These are phyloP conservation scores for Taenaris catops DNA, from an alignment of 2,888 invertebrate genomes.

Conservation along the genomic window DNA sequence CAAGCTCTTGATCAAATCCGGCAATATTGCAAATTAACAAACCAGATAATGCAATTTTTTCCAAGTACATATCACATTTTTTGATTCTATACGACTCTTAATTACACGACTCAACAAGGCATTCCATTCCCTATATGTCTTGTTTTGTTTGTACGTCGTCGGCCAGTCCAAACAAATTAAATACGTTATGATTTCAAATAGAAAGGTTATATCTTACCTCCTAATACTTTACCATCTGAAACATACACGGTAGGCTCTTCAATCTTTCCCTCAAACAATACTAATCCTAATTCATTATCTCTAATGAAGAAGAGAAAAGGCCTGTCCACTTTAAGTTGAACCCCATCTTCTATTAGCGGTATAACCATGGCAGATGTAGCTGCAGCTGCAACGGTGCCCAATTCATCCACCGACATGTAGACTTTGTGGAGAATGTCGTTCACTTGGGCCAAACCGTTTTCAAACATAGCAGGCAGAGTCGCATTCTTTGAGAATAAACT, in stretches of 20 bases:
- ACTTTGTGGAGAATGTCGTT: constrained; percentile 82
- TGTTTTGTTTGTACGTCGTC: too few species aligned
- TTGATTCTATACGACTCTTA: too few species aligned
- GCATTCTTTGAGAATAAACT: constrained; percentile 77
- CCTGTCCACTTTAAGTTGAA: constrained; percentile 75
- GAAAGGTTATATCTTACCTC: constrained; percentile 15
- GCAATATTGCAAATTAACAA: too few species aligned
- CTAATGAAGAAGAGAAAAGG: constrained; percentile 84
- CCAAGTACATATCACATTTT: too few species aligned
- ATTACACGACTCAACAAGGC: too few species aligned
- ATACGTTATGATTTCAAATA: too few species aligned
- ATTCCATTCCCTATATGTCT: too few species aligned
- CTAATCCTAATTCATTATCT: constrained; percentile 69
- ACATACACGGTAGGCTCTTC: constrained; percentile 57
- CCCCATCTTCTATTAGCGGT: constrained; percentile 79
- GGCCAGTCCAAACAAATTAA: too few species aligned
- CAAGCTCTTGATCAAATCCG: too few species aligned
- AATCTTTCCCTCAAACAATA: constrained; percentile 83
- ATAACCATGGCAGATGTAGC: constrained; percentile 79
- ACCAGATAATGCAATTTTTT: too few species aligned
- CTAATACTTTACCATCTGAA: constrained; percentile 17
- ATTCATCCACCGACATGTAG: constrained; percentile 82
- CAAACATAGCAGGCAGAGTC: constrained; percentile 79
- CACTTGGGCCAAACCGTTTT: constrained; percentile 54
- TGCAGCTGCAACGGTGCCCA: constrained; percentile 83